Base-by-base conservation (phyloP, 2,888 invertebrate genomes). In the Argynnis bischoffii region DNA sequence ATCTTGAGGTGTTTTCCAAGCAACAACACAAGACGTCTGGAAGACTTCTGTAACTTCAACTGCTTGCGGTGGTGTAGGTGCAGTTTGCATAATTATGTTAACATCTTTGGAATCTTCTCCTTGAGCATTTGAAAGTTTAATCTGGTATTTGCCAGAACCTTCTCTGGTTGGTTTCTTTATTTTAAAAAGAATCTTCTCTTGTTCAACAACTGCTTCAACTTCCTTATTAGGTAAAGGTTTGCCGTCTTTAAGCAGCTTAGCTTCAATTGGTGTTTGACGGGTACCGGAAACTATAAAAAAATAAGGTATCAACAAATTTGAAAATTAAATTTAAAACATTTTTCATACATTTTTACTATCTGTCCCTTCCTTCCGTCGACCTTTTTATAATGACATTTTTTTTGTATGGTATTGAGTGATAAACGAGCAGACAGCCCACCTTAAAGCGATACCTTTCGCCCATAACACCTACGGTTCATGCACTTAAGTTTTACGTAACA, bases 41-140 rank as follows among this genome's bases (percentile, higher is more conserved):
- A 96, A 98, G 1, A 99, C 94, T 69, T 99, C 98, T 1, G 94
- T 93, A 0, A 98, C 96, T 78, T 97, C 95, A 64, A 99, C 95
- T 78, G 98, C 96, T 81, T 95, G 94, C 26, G 99, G 99, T 61
- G 96, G 93, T 63, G 95, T 93, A 11, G 99, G 99, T n/a, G 96
- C 98, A 83, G 95, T 95, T 93, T 98, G 97, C 96, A 98, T 98
- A 72, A 94, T 95, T 75, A 98, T 95, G 63, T 94, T 95, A 26
- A 98, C 95, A 84, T 97, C 96, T 82, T 97, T 96, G 0, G 95
- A 92, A 81, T 96, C 97, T 87, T 98, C 97, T 59, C 99, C 99
- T 86, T 98, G 98, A 48, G 95, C 97, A 86, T 99, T 99, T 21
- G 96, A 95, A 65, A 99, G 90, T 84, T 97, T 97, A 72, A 99